Evolutionary conservation across 1,140 invertebrate genomes (phyloP).

Genomic region (Listronotus oregonensis): DNA sequence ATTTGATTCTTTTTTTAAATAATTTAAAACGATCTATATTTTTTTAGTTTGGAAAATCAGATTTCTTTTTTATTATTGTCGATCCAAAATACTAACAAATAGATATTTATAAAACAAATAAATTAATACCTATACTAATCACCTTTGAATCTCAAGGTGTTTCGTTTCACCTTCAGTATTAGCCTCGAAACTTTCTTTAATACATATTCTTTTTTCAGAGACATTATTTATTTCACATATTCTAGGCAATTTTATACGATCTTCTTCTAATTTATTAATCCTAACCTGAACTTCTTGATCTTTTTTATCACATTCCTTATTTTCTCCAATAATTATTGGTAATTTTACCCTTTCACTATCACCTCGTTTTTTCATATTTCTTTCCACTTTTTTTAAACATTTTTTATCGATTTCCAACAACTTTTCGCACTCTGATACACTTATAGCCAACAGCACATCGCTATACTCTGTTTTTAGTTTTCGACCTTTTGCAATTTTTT

Average conservation of each 20-base stretch:
- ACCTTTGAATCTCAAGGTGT: too few species aligned
- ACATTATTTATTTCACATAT: not conserved
- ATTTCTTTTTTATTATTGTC: too few species aligned
- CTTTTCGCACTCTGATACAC: constrained; percentile 29
- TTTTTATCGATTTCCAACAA: constrained; percentile 22
- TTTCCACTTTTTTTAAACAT: constrained; percentile 22
- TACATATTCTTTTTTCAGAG: not conserved
- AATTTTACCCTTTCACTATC: constrained; percentile 11
- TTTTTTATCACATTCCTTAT: not conserved
- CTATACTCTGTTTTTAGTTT: constrained; percentile 16
- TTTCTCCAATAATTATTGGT: constrained; percentile 13
- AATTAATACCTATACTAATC: too few species aligned
- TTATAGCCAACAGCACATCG: constrained; percentile 22
- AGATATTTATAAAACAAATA: too few species aligned
- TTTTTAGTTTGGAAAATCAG: too few species aligned
- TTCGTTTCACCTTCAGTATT: too few species aligned
- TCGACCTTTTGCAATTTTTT: constrained; percentile 21
- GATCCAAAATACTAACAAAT: too few species aligned
- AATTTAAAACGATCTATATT: too few species aligned
- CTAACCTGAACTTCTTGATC: not conserved
- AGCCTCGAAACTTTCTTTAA: not conserved
- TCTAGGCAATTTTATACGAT: not conserved
- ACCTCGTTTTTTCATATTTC: constrained; percentile 8
- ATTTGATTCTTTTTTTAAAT: too few species aligned
- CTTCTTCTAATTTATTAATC: not conserved